Evolutionary conservation across 2,888 invertebrate genomes (phyloP).

Genomic region (Lasioglossum calceatum): DNA sequence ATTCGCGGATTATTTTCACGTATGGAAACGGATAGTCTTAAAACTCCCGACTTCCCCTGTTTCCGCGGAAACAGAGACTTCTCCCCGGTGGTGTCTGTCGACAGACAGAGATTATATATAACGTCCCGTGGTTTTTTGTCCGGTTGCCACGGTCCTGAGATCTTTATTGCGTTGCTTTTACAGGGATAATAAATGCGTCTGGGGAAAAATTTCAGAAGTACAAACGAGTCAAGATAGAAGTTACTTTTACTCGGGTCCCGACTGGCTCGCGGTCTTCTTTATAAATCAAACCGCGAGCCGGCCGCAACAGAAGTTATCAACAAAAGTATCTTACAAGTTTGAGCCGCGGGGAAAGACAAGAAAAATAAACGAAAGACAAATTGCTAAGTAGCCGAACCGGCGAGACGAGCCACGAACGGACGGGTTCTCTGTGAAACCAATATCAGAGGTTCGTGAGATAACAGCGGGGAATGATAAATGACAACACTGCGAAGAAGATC

Average conservation of each 20-base stretch:
- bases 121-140: background rate
- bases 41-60: constrained; percentile 7
- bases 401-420: background rate
- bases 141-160: background rate
- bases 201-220: constrained; percentile 34
- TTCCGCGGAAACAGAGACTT: constrained; percentile 7
- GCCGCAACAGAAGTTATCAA: constrained; percentile 26
- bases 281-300: constrained; percentile 37
- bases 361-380: background rate
- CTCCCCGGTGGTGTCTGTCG: constrained; percentile 5
- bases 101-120: background rate
- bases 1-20: constrained; percentile 47
- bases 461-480: background rate
- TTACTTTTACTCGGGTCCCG: constrained; percentile 24
- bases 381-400: constrained; percentile 7
- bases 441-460: background rate
- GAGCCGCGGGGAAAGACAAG: constrained; percentile 3
- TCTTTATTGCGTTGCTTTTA: constrained; percentile 44
- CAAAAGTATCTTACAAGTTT: constrained; percentile 26
- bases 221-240: constrained; percentile 43
- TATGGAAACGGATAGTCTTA: constrained; percentile 32
- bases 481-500: background rate
- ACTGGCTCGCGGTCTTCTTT: constrained; percentile 21
- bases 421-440: background rate
- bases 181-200: constrained; percentile 44